phyloP scores from a whole-genome alignment of 2,888 invertebrate species.

The Thereva nobilitata region DNA sequence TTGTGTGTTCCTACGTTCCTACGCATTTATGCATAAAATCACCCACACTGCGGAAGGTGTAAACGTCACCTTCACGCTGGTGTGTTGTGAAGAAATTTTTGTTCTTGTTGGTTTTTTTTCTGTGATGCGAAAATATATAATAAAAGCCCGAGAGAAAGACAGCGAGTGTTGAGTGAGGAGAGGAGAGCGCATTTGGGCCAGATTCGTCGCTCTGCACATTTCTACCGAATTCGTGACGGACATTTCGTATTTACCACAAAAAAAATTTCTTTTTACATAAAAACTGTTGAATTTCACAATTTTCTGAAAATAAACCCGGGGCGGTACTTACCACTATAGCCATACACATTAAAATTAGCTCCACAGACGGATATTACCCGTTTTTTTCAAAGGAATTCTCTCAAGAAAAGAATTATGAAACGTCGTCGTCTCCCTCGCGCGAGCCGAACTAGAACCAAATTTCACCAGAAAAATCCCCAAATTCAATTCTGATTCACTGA shows the following conservation, averaged over 20 bases:
- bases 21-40: too few relatives aligned
- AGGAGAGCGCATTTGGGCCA: constrained; percentile 1
- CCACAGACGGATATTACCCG: constrained; percentile 36
- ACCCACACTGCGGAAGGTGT: too few relatives aligned
- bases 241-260: neutral
- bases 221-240: neutral
- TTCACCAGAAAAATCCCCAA: too few relatives aligned
- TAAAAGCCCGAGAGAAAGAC: too few relatives aligned
- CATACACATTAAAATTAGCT: constrained; percentile 71
- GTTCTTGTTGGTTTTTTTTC: too few relatives aligned
- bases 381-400: neutral
- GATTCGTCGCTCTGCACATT: constrained; percentile 9
- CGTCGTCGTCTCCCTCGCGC: too few relatives aligned
- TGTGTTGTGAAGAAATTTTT: too few relatives aligned
- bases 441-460: too few relatives aligned
- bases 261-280: constrained; percentile 16
- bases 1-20: too few relatives aligned
- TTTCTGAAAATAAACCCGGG: constrained; percentile 11
- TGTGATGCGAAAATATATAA: too few relatives aligned
- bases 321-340: constrained; percentile 75
- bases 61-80: too few relatives aligned
- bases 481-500: too few relatives aligned
- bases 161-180: neutral
- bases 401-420: constrained; percentile 6
- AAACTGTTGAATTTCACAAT: constrained; percentile 11